Base-by-base conservation (phyloP, 2,113 vertebrate species). In the Zapornia atra region DNA sequence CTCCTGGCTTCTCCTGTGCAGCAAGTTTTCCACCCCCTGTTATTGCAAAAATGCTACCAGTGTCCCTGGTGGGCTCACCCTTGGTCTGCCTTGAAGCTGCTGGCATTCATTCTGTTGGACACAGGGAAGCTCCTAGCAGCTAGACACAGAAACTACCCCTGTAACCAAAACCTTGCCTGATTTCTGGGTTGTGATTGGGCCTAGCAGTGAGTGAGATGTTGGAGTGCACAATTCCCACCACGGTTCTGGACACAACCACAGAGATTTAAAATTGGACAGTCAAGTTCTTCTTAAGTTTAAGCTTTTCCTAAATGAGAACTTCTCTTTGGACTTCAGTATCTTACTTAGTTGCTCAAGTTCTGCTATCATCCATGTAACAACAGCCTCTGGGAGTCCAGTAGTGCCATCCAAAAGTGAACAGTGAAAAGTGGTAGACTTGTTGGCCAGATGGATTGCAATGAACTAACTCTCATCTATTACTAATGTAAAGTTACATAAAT, bases 1-100 rank as follows among this genome's bases (percentile, higher is more conserved):
- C 26, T 76, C 8, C 7, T 2, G 4, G 22, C 17, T 70, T 31
- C 11, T 40, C 21, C 46, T 82, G 33, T 2, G 26, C 19, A 34
- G 3, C 1, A 31, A 8, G 4, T 2, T 60, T 59, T 5, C 2
- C 3, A 2, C 3, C 5, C 15, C 42, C 50, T n/a, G 5, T 29
- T 71, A 15, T 48, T 40, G 1, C 18, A 66, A 25, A 24, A 25
- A 6, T 0, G 4, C 5, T 46, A 63, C 29, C 3, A 12, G 13
- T 1, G 3, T 24, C 5, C 4, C 66, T 40, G 34, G 40, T 21
- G 2, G 40, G 9, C 9, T 66, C 5, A 2, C 3, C 25, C 15
- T n/a, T 36, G 16, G 8, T 10, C 42, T 56, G 31, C 0, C 3
- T 0, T 36, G 13, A 28, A 53, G 29, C 5, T 3, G 22, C 44